Conservation (phyloP, 2,797 vertebrate species). For the Macrochelys suwanniensis region DNA sequence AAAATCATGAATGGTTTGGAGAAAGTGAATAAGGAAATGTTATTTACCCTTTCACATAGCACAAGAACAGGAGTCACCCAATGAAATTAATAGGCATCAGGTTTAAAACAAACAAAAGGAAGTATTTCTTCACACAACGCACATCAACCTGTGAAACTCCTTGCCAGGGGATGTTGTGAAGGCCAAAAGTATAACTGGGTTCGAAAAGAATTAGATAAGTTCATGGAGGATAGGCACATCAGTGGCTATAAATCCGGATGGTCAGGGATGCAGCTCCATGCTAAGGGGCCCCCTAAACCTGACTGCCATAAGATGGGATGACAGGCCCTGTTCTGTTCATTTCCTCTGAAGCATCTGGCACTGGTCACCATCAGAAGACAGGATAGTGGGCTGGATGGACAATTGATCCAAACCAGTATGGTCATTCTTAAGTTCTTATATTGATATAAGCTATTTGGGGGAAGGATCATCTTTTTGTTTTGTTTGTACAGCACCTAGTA, state of each 20-base stretch:
- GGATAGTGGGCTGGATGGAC: not conserved
- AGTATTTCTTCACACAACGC: not conserved
- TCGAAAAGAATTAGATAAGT: not conserved
- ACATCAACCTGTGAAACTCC: not conserved
- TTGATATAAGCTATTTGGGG: too few species aligned
- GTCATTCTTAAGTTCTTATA: too few species aligned
- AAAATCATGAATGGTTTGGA: not conserved
- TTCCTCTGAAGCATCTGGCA: not conserved
- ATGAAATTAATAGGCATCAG: not conserved
- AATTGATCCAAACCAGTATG: too few species aligned
- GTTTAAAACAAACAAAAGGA: not conserved
- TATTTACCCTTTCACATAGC: not conserved
- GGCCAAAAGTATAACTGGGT: not conserved
- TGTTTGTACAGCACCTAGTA: too few species aligned
- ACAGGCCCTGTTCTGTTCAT: not conserved
- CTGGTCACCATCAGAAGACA: not conserved
- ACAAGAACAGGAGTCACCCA: not conserved
- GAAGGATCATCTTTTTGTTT: too few species aligned
- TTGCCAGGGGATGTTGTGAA: not conserved
- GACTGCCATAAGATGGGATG: not conserved
- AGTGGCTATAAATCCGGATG: not conserved
- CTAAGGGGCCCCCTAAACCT: not conserved
- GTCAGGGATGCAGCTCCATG: not conserved
- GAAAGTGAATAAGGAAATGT: not conserved
- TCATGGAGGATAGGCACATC: not conserved